Base-by-base conservation (phyloP, 2,113 vertebrate species). In the Otocyon megalotis region DNA sequence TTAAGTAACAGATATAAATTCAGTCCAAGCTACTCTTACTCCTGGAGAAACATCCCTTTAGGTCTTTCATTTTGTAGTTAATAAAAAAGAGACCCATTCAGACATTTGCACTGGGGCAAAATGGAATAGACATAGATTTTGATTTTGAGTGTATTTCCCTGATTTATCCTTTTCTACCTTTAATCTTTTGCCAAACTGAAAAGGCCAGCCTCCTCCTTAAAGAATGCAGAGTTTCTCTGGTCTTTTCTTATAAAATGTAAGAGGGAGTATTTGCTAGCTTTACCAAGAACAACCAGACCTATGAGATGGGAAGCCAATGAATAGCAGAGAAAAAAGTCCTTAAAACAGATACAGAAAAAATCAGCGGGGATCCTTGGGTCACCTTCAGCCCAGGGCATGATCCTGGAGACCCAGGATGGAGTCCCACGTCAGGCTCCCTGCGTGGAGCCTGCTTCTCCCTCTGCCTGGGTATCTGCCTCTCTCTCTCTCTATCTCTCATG, bases 1-100 rank as follows among this genome's bases (percentile, higher is more conserved):
- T 91, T 90, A 95, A 95, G 72, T 88, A n/a, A 86, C 65, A 88
- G 92, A 65, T 72, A 89, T 63, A 93, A 91, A 95, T 89, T 76
- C 22, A 85, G 50, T n/a, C 79, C 32, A 92, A 95, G n/a, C 48
- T 84, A 93, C 79, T 83, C 28, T 80, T 80, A 86, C 22, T 72
- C 54, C 22, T 60, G 24, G 2, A 15, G n/a, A 89, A 89, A 95
- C 22, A 65, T 60, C 65, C 60, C 89, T 77, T 32, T 35, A 71
- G 60, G 77, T 14, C 87, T 92, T 93, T 83, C 26, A 82, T 93
- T 97, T 92, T 89, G 8, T 37, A 93, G 58, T 82, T 93, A 67
- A 91, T 77, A 60, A 90, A 93, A 83, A 85, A 65, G 79, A n/a
- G 11, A 85, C 16, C 72, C n/a, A 87, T 62, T 97, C n/a, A 69